These are phyloP conservation scores for Campylorhamphus procurvoides DNA, from an alignment of 2,113 vertebrate species.

Conservation along the genomic window DNA sequence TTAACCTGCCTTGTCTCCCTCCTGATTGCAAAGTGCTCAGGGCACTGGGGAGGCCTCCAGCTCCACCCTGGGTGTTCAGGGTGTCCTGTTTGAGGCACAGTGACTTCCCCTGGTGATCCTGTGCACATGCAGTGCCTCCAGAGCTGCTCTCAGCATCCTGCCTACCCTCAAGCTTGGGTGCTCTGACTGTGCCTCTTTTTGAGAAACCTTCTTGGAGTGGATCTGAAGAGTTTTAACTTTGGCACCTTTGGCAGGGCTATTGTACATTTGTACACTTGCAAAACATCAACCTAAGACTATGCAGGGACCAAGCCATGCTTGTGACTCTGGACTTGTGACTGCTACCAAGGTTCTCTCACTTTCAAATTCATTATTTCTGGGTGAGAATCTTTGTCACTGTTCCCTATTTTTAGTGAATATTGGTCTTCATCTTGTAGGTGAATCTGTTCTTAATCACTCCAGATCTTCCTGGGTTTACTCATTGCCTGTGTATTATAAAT, in stretches of 20 bases:
- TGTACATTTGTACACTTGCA: background rate
- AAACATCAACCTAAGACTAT: background rate
- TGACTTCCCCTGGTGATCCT: background rate
- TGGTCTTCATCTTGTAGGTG: accelerated
- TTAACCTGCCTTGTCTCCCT: background rate
- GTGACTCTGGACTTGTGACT: background rate
- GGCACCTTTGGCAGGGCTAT: background rate
- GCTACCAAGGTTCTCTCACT: background rate
- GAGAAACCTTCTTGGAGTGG: background rate
- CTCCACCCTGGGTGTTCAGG: background rate
- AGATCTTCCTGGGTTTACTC: background rate
- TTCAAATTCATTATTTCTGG: background rate
- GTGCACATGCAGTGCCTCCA: background rate
- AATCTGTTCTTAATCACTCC: background rate
- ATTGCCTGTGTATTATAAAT: background rate
- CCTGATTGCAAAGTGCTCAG: background rate
- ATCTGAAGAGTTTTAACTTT: background rate
- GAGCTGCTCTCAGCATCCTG: background rate
- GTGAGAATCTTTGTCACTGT: background rate
- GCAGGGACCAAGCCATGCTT: background rate
- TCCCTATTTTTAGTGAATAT: background rate
- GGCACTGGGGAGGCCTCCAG: background rate
- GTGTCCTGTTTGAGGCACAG: background rate
- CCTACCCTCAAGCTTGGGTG: background rate
- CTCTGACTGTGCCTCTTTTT: background rate